A percentile compares a stretch with the other conserved stretches of the same genome.
phyloP scores from a whole-genome alignment of 2,888 invertebrate species.

The Actias luna region DNA sequence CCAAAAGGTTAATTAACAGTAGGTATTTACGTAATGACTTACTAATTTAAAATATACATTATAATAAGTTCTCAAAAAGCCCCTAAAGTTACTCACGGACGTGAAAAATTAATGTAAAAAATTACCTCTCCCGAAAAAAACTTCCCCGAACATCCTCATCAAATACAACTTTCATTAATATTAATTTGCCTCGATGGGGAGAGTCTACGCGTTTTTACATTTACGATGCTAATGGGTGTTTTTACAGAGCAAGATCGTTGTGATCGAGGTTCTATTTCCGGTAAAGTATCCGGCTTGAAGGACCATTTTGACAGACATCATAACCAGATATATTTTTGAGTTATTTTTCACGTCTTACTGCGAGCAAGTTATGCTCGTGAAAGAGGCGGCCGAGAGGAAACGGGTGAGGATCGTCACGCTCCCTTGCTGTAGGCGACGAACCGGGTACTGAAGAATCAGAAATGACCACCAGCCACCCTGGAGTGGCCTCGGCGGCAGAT shows the following conservation, averaged over 20 bases:
- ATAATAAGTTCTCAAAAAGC: slow-evolving; percentile 1
- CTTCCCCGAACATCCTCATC: slow-evolving; percentile 9
- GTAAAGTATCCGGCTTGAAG: background rate
- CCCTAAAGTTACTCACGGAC: slow-evolving; percentile 1
- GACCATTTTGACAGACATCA: background rate
- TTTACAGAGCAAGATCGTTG: background rate
- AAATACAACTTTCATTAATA: slow-evolving; percentile 11
- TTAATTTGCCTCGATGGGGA: slow-evolving; percentile 7
- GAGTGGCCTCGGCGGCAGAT: too few relatives aligned
- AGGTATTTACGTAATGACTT: background rate
- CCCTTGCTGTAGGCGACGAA: too few relatives aligned
- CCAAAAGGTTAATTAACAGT: background rate
- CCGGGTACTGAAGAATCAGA: too few relatives aligned
- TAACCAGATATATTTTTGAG: too few relatives aligned
- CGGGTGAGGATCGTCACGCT: too few relatives aligned
- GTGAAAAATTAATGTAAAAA: slow-evolving; percentile 11
- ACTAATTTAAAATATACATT: background rate
- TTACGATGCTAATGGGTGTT: slow-evolving; percentile 3
- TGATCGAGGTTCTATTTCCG: background rate
- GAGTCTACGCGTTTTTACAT: slow-evolving; percentile 1
- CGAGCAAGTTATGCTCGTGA: too few relatives aligned
- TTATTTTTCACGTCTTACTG: too few relatives aligned
- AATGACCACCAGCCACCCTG: too few relatives aligned
- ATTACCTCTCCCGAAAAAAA: slow-evolving; percentile 4
- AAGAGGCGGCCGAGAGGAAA: too few relatives aligned